Evolutionary conservation across 2,113 vertebrate species (phyloP).

Genomic region (Malurus elegans): DNA sequence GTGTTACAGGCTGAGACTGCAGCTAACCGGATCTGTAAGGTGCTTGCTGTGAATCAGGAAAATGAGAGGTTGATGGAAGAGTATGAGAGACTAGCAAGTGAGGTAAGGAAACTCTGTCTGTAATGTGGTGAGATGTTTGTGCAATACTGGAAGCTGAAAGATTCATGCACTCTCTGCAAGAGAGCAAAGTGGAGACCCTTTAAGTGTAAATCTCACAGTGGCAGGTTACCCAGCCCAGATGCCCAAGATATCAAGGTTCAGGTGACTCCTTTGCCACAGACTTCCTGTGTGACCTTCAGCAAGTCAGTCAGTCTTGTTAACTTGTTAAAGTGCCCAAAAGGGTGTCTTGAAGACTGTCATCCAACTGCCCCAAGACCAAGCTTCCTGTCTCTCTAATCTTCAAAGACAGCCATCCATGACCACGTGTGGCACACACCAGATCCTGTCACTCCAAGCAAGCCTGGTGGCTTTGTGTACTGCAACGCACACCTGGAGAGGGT

Average conservation of each 20-base stretch:
- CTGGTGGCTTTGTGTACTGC: neutral
- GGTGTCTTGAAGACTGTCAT: neutral
- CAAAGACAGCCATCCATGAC: neutral
- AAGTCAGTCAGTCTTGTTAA: neutral
- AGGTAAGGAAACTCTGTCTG: conserved; percentile 78
- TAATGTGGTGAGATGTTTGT: neutral
- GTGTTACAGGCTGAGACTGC: conserved; percentile 94
- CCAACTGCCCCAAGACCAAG: neutral
- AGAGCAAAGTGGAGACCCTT: neutral
- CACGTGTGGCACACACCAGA: neutral
- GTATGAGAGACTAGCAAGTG: conserved; percentile 96
- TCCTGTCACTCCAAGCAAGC: neutral
- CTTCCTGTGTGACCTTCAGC: neutral
- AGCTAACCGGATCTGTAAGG: conserved; percentile 97
- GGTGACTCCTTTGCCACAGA: neutral
- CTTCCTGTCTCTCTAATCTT: neutral
- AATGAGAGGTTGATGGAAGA: conserved; percentile 99
- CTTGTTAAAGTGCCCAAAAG: neutral
- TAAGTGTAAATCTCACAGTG: neutral
- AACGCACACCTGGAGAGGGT: neutral
- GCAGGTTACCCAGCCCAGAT: neutral
- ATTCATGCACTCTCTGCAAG: neutral
- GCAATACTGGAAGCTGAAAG: neutral
- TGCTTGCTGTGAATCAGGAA: conserved; percentile 98
- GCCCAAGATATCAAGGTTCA: neutral